Percentiles rank a stretch among this genome's conserved stretches.
Conservation (phyloP, 2,888 invertebrate genomes). For the Teleogryllus oceanicus region DNA sequence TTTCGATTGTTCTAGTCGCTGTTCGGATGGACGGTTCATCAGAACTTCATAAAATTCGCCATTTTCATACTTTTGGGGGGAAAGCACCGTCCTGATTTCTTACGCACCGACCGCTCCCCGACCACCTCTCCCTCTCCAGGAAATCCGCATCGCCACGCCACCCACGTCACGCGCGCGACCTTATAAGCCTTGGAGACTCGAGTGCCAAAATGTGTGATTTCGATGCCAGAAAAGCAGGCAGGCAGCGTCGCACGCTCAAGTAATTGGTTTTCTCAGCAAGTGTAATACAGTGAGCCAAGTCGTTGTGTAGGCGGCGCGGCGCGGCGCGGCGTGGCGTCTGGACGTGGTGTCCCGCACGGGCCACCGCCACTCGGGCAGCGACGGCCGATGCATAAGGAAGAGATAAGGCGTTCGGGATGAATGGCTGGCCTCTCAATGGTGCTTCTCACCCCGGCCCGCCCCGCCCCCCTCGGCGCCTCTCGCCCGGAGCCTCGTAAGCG, state of each 20-base stretch:
- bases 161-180: neutral
- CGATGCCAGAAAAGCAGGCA: too few species aligned
- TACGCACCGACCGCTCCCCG: too few species aligned
- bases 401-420: neutral
- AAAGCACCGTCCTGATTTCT: too few species aligned
- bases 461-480: too few species aligned
- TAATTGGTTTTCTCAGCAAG: neutral
- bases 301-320: neutral
- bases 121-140: too few species aligned
- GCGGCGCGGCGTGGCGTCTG: neutral
- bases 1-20: too few species aligned
- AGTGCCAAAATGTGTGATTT: too few species aligned
- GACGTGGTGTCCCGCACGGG: neutral
- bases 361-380: neutral
- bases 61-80: too few species aligned
- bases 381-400: constrained; percentile 3
- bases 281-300: neutral
- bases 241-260: neutral
- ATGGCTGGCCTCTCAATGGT: neutral
- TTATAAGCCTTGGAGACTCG: neutral
- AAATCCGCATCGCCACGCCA: too few species aligned
- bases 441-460: neutral
- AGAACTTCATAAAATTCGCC: too few species aligned
- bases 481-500: too few species aligned
- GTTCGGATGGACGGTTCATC: too few species aligned